phyloP scores from a whole-genome alignment of 2,113 vertebrate genomes.

The Scolopax mira region DNA sequence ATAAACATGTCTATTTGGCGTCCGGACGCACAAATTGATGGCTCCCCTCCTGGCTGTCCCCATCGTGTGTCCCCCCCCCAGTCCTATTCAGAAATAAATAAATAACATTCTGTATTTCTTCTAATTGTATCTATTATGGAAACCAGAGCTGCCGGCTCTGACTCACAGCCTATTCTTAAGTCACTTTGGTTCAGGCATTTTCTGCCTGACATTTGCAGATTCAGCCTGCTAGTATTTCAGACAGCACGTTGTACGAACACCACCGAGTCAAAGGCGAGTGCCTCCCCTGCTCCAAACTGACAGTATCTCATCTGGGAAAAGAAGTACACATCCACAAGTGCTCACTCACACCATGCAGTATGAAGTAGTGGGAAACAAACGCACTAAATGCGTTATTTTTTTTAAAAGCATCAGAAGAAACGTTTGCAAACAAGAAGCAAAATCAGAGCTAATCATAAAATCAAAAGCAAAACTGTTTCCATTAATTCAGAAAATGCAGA shows the following conservation, averaged over 20 bases:
- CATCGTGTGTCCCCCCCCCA: background rate
- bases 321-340: background rate
- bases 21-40: constrained; percentile 9
- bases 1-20: constrained; percentile 59
- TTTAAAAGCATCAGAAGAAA: background rate
- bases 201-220: constrained; percentile 17
- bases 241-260: background rate
- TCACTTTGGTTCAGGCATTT: constrained; percentile 22
- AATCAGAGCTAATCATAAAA: background rate
- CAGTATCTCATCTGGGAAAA: background rate
- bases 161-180: constrained; percentile 50
- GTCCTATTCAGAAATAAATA: constrained; percentile 22
- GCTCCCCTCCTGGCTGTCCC: background rate
- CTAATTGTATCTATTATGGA: constrained; percentile 48
- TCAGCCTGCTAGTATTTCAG: constrained; percentile 33
- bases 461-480: background rate
- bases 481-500: background rate
- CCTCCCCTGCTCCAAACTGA: background rate
- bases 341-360: background rate
- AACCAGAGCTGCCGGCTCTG: constrained; percentile 27
- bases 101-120: constrained; percentile 11
- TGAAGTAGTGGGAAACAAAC: background rate
- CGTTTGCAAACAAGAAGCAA: background rate
- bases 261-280: background rate
- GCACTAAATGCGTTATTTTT: background rate